Conservation (phyloP, 2,113 vertebrate species). For the Falco punctatus region DNA sequence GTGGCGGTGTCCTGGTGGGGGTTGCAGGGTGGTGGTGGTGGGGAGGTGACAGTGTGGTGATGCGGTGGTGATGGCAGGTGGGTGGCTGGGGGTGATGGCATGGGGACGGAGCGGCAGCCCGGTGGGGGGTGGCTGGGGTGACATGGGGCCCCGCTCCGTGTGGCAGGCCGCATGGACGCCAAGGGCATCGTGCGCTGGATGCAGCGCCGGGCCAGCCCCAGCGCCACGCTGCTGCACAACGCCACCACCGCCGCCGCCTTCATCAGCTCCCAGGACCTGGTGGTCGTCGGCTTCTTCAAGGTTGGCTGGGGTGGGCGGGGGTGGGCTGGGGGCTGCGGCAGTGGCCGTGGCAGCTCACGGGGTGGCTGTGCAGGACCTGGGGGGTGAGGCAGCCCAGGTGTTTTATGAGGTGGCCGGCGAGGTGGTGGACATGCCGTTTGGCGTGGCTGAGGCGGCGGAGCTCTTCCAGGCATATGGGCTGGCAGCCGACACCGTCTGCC, state of each 20-base stretch:
- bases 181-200: constrained; percentile 84
- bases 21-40: neutral
- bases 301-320: neutral
- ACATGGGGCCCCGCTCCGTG: fast-evolving
- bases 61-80: neutral
- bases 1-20: too few relatives aligned
- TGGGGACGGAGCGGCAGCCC: neutral
- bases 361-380: constrained; percentile 73
- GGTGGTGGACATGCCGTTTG: constrained; percentile 77
- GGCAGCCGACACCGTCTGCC: constrained; percentile 73
- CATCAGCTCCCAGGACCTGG: constrained; percentile 63
- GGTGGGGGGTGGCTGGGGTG: neutral
- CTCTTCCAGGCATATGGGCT: constrained; percentile 84
- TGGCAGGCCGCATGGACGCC: constrained; percentile 24
- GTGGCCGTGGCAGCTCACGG: fast-evolving
- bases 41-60: too few relatives aligned
- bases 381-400: constrained; percentile 62
- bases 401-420: constrained; percentile 75
- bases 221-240: constrained; percentile 67
- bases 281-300: constrained; percentile 87
- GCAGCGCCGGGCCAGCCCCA: constrained; percentile 74
- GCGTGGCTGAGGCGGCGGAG: constrained; percentile 69
- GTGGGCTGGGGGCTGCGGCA: fast-evolving
- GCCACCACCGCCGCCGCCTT: constrained; percentile 44
- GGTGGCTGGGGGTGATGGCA: neutral